Conservation (phyloP, 2,113 vertebrate genomes). For the Corythaeola cristata region DNA sequence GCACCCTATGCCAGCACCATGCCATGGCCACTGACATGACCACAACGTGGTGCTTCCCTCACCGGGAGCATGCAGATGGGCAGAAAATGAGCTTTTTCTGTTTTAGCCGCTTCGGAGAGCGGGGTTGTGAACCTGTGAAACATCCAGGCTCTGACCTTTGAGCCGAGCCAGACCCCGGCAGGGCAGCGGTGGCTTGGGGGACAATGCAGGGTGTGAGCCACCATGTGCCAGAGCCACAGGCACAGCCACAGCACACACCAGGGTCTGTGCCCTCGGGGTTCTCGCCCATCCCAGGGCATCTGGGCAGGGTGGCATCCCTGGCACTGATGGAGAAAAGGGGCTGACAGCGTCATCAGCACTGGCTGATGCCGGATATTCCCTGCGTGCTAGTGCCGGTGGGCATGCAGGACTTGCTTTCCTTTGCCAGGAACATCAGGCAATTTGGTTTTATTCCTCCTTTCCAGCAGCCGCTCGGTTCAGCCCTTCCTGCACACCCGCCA, state of each 20-base stretch:
- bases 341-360: accelerated
- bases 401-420: no score
- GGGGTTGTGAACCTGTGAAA: background rate
- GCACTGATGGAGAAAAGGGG: background rate
- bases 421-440: background rate
- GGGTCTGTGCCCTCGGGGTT: background rate
- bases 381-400: accelerated
- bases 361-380: background rate
- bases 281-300: accelerated
- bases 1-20: background rate
- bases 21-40: background rate
- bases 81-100: background rate
- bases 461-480: background rate
- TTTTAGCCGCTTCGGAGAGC: background rate
- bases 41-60: background rate
- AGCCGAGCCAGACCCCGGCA: background rate
- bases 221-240: background rate
- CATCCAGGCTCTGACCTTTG: accelerated
- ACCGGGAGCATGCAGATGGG: accelerated
- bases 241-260: background rate
- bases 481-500: accelerated
- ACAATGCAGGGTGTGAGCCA: accelerated
- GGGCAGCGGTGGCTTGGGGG: background rate
- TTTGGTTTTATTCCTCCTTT: background rate
- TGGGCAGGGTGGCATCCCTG: background rate